These are phyloP conservation scores for Hydroisotoma schaefferi DNA, from an alignment of 2,888 invertebrate genomes.

Conservation along the genomic window DNA sequence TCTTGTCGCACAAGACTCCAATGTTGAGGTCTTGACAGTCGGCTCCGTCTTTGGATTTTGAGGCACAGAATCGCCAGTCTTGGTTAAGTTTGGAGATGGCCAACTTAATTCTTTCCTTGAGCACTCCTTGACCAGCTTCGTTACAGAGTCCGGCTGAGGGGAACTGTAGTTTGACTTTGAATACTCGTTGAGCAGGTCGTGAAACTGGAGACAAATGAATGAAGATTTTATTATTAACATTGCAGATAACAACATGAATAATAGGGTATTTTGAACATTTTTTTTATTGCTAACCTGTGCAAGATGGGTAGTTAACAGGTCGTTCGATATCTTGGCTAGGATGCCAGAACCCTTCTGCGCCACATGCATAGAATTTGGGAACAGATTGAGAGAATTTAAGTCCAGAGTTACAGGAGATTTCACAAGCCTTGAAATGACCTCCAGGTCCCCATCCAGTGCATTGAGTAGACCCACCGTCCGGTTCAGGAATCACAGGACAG, in stretches of 20 bases:
- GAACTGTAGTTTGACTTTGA: slow-evolving; percentile 90
- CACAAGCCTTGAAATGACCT: slow-evolving; percentile 92
- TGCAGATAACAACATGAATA: background rate
- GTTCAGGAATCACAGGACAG: slow-evolving; percentile 83
- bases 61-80: slow-evolving; percentile 96
- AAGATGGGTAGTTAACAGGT: slow-evolving; percentile 84
- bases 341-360: slow-evolving; percentile 97
- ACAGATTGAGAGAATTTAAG: slow-evolving; percentile 85
- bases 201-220: slow-evolving; percentile 60
- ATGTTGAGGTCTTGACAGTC: slow-evolving; percentile 88
- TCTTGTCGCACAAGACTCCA: slow-evolving; percentile 83
- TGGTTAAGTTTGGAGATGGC: slow-evolving; percentile 87
- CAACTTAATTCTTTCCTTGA: slow-evolving; percentile 80
- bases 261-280: background rate
- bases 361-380: slow-evolving; percentile 96
- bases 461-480: slow-evolving; percentile 81
- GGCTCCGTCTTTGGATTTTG: slow-evolving; percentile 68
- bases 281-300: slow-evolving; percentile 75
- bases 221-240: background rate
- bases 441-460: slow-evolving; percentile 61
- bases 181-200: slow-evolving; percentile 88
- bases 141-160: slow-evolving; percentile 95
- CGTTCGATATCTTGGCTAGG: slow-evolving; percentile 76
- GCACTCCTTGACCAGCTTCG: slow-evolving; percentile 87
- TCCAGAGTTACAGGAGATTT: slow-evolving; percentile 81